phyloP scores from a whole-genome alignment of 2,888 invertebrate genomes.

The Dryobota labecula region DNA sequence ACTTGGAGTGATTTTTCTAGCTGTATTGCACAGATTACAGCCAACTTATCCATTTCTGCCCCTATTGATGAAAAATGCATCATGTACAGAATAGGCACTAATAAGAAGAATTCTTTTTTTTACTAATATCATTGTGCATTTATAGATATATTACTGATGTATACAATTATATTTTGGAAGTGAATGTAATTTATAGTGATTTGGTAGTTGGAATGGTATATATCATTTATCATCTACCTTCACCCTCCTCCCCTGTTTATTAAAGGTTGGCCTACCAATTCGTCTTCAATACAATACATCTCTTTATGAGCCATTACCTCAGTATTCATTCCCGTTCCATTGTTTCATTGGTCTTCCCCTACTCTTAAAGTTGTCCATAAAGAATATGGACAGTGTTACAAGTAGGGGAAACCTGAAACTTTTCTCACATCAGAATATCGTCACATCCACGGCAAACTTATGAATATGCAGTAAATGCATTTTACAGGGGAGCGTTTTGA shows the following conservation, averaged over 20 bases:
- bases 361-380: neutral
- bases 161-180: neutral
- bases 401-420: neutral
- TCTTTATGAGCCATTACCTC: too few species aligned
- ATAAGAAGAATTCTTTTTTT: neutral
- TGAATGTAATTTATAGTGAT: too few species aligned
- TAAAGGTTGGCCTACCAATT: neutral
- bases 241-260: neutral
- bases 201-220: too few species aligned
- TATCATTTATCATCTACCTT: neutral
- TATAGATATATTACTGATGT: neutral
- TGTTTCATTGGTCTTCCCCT: neutral
- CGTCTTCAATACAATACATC: neutral
- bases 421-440: neutral
- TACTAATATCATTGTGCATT: neutral
- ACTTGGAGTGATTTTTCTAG: too few species aligned
- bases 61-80: neutral
- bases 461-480: too few species aligned
- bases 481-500: too few species aligned
- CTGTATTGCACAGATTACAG: neutral
- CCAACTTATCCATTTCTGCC: neutral
- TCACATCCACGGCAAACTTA: too few species aligned
- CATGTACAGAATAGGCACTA: neutral
- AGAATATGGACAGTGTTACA: neutral
- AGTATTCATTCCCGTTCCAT: neutral